phyloP scores from a whole-genome alignment of 2,888 invertebrate genomes.

The Clanis bilineata region DNA sequence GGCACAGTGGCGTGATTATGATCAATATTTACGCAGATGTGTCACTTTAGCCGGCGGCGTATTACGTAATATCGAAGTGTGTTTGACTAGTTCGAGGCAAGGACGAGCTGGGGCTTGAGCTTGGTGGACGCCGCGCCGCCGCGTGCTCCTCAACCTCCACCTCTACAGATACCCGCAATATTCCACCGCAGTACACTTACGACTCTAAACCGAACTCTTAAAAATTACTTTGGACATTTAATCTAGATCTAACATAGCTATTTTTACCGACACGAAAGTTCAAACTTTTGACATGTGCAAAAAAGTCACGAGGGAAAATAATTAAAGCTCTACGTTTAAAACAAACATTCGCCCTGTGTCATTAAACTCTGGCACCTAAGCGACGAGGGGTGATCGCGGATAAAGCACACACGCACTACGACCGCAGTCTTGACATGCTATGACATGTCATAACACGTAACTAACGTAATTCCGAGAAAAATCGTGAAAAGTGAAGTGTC shows the following conservation, averaged over 20 bases:
- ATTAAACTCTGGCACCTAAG: slow-evolving; percentile 36
- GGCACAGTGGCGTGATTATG: slow-evolving; percentile 64
- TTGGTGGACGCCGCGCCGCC: slow-evolving; percentile 42
- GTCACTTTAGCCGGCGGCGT: slow-evolving; percentile 49
- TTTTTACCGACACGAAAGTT: slow-evolving; percentile 5
- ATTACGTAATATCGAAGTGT: slow-evolving; percentile 68
- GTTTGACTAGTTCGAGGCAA: slow-evolving; percentile 50
- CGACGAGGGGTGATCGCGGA: slow-evolving; percentile 41
- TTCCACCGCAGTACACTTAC: neutral
- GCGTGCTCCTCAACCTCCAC: neutral
- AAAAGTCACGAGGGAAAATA: slow-evolving; percentile 31
- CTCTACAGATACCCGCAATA: neutral
- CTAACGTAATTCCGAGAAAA: slow-evolving; percentile 40
- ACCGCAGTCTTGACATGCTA: slow-evolving; percentile 45
- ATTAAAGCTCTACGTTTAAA: slow-evolving; percentile 45
- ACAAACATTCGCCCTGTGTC: slow-evolving; percentile 46
- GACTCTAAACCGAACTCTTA: neutral
- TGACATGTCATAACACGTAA: slow-evolving; percentile 45
- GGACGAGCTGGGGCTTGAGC: slow-evolving; percentile 44
- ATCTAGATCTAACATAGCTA: neutral
- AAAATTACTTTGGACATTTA: neutral
- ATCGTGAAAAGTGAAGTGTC: slow-evolving; percentile 47
- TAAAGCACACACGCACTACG: slow-evolving; percentile 46
- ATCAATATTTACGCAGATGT: slow-evolving; percentile 77
- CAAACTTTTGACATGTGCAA: slow-evolving; percentile 19